A percentile compares a stretch with the other conserved stretches of the same genome.
Conservation (phyloP, 1,140 invertebrate species). For the Drosophila pseudoananassae region DNA sequence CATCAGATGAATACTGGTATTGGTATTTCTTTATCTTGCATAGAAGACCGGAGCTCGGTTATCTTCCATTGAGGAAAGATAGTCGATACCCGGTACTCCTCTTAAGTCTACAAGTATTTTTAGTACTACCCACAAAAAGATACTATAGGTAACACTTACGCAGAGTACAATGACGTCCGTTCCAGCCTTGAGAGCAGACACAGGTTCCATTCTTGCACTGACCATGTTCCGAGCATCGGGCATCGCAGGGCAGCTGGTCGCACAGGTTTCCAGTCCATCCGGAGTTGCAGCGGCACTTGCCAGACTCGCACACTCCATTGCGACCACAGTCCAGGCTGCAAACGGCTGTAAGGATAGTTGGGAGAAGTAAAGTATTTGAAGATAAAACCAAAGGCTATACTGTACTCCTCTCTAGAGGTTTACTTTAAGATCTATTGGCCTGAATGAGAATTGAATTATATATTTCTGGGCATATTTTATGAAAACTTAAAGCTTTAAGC, state of each 20-base stretch:
- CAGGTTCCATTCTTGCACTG: slow-evolving; percentile 99
- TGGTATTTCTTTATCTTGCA: too few species aligned
- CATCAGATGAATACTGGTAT: too few species aligned
- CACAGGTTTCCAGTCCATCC: slow-evolving; percentile 97
- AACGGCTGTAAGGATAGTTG: slow-evolving; percentile 86
- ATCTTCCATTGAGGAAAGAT: too few species aligned
- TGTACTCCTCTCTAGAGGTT: too few species aligned
- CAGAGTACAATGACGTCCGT: slow-evolving; percentile 97
- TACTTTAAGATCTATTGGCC: too few species aligned
- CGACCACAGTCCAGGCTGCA: slow-evolving; percentile 96
- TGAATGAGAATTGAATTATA: not conserved
- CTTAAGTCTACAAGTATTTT: too few species aligned
- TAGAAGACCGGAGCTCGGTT: too few species aligned
- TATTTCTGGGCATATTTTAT: not conserved
- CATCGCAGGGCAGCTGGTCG: slow-evolving; percentile 94
- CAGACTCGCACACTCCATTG: slow-evolving; percentile 95
- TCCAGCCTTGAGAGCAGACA: slow-evolving; percentile 98
- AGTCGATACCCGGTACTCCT: too few species aligned
- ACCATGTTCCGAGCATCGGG: slow-evolving; percentile 96
- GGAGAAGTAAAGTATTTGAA: not conserved
- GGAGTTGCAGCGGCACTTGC: slow-evolving; percentile 94
- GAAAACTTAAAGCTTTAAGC: not conserved
- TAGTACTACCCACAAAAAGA: too few species aligned
- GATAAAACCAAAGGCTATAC: not conserved
- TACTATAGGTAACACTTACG: slow-evolving; percentile 87